Percentiles rank a stretch among this genome's conserved stretches.
These are phyloP conservation scores for Notothenia coriiceps DNA, from an alignment of 2,113 vertebrate species.

Conservation along the genomic window DNA sequence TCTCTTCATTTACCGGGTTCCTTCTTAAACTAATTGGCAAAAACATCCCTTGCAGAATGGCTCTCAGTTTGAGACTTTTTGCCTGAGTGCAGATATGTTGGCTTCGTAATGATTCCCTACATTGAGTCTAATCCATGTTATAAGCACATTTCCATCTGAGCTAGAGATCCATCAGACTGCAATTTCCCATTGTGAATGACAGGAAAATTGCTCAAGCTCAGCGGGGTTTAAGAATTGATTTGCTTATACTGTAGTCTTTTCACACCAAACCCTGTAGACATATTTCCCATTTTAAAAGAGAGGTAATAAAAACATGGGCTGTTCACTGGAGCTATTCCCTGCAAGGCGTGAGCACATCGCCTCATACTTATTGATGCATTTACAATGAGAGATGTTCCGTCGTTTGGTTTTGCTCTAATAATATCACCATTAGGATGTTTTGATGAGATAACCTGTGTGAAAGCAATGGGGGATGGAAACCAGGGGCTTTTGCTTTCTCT, in stretches of 20 bases:
- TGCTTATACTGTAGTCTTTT: constrained; percentile 3
- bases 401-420: constrained; percentile 21
- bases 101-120: constrained; percentile 12
- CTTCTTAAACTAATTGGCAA: constrained; percentile 13
- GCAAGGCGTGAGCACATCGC: constrained; percentile 2
- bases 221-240: constrained; percentile 11
- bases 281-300: neutral
- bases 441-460: constrained; percentile 33
- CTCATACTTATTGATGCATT: constrained; percentile 16
- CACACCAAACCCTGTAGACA: neutral
- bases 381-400: constrained; percentile 5
- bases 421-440: constrained; percentile 42
- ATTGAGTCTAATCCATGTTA: constrained; percentile 16
- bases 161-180: neutral
- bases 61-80: neutral
- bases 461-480: constrained; percentile 27
- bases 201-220: constrained; percentile 8
- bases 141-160: constrained; percentile 34
- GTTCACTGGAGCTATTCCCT: constrained; percentile 19
- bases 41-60: constrained; percentile 2
- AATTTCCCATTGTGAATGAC: constrained; percentile 21
- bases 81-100: constrained; percentile 27
- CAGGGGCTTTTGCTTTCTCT: constrained; percentile 28
- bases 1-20: neutral
- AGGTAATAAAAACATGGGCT: constrained; percentile 23